phyloP scores from a whole-genome alignment of 2,113 vertebrate species.

The Malurus cyaneus region DNA sequence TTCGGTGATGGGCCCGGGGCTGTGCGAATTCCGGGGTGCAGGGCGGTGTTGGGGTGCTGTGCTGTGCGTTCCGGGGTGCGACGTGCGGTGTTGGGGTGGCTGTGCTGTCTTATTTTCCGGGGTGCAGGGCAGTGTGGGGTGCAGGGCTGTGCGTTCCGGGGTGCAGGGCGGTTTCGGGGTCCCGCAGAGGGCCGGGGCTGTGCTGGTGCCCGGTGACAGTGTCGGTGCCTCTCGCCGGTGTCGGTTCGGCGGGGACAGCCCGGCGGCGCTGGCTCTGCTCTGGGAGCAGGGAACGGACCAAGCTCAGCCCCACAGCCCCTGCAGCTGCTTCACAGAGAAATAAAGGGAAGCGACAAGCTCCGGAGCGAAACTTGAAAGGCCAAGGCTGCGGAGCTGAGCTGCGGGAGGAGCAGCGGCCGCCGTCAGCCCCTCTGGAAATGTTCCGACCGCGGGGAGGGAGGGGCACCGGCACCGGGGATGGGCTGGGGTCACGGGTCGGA shows the following conservation, averaged over 20 bases:
- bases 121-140: not conserved
- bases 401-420: not conserved
- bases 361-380: not conserved
- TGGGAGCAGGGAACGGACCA: not conserved
- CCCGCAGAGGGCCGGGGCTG: fast-evolving
- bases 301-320: not conserved
- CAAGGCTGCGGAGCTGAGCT: not conserved
- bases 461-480: not conserved
- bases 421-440: not conserved
- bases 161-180: fast-evolving
- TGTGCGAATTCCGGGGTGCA: fast-evolving
- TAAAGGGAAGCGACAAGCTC: not conserved
- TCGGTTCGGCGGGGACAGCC: not conserved
- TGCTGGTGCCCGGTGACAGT: fast-evolving
- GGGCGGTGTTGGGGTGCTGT: not conserved
- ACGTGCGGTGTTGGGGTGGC: too few relatives aligned
- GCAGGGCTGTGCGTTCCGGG: fast-evolving
- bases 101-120: too few relatives aligned
- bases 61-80: too few relatives aligned
- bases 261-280: not conserved
- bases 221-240: not conserved
- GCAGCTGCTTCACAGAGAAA: not conserved
- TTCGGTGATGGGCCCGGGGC: too few relatives aligned
- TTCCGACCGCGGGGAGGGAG: not conserved
- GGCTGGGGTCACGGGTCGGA: not conserved